A percentile compares a stretch with the other conserved stretches of the same genome.
phyloP scores from a whole-genome alignment of 2,888 invertebrate species.

The Asteroscopus sphinx region DNA sequence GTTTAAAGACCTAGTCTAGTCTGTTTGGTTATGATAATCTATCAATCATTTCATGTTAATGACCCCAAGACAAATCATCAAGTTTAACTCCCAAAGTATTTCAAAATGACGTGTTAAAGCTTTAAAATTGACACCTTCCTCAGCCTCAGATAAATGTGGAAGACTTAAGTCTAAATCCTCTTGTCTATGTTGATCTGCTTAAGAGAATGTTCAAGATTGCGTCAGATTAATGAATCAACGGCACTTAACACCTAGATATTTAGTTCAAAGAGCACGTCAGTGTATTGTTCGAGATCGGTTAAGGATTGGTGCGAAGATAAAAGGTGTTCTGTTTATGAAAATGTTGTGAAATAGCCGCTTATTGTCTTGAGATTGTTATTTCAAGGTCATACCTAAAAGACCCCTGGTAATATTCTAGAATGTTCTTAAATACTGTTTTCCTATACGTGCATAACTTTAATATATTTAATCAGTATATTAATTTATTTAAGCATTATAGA shows the following conservation, averaged over 20 bases:
- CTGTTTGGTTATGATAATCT: not conserved
- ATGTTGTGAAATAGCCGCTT: no score
- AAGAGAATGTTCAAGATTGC: constrained; percentile 32
- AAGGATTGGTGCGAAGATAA: not conserved
- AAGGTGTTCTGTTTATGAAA: not conserved
- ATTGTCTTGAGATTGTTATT: no score
- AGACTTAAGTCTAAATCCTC: constrained; percentile 24
- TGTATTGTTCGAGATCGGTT: not conserved
- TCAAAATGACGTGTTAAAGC: not conserved
- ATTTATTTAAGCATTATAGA: no score
- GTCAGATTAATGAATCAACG: constrained; percentile 36
- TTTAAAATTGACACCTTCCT: constrained; percentile 1
- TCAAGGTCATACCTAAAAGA: no score
- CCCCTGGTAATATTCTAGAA: no score
- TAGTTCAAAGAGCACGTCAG: constrained; percentile 2
- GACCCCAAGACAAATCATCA: not conserved
- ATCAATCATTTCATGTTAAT: not conserved
- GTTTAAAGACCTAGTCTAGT: no score
- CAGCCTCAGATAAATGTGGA: constrained; percentile 9
- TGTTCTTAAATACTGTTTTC: no score
- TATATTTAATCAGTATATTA: no score
- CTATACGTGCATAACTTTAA: no score
- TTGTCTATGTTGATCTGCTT: constrained; percentile 19
- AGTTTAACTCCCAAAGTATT: not conserved
- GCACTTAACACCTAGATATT: constrained; percentile 13